A percentile compares a stretch with the other conserved stretches of the same genome.
Conservation (phyloP, 2,888 invertebrate species). For the Trachelus iudaicus region DNA sequence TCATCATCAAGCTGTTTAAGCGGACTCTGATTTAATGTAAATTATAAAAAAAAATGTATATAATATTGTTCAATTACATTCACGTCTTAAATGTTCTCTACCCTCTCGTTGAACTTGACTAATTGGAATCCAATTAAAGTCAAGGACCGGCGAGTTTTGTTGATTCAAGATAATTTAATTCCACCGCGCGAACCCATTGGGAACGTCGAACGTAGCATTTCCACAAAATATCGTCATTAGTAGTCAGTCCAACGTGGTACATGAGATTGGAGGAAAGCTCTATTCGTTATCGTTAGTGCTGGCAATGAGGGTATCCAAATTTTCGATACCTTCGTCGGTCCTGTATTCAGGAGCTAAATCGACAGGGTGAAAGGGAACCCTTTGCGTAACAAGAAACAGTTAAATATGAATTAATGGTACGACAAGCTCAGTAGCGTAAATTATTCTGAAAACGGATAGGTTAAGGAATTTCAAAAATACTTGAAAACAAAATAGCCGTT, state of each 20-base stretch:
- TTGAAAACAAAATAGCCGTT: not conserved
- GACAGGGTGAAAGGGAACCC: too few relatives aligned
- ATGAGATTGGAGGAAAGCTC: not conserved
- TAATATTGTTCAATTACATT: not conserved
- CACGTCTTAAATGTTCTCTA: not conserved
- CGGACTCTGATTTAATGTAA: not conserved
- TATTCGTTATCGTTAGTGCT: not conserved
- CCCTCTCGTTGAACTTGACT: not conserved
- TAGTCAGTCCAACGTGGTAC: not conserved
- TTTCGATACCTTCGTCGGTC: not conserved
- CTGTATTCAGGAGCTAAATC: not conserved
- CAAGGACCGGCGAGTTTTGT: not conserved
- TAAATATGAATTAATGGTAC: not conserved
- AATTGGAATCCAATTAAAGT: not conserved
- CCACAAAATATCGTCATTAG: not conserved
- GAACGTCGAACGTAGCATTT: not conserved
- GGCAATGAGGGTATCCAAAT: not conserved
- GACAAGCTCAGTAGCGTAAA: not conserved
- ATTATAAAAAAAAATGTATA: not conserved
- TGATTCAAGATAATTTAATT: not conserved
- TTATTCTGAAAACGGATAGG: not conserved
- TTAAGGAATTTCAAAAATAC: not conserved
- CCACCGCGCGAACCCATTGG: not conserved
- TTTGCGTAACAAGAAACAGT: not conserved
- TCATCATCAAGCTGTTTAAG: too few relatives aligned